Evolutionary conservation across 2,797 vertebrate genomes (phyloP).

Genomic region (Spinibarbus caldwelli): DNA sequence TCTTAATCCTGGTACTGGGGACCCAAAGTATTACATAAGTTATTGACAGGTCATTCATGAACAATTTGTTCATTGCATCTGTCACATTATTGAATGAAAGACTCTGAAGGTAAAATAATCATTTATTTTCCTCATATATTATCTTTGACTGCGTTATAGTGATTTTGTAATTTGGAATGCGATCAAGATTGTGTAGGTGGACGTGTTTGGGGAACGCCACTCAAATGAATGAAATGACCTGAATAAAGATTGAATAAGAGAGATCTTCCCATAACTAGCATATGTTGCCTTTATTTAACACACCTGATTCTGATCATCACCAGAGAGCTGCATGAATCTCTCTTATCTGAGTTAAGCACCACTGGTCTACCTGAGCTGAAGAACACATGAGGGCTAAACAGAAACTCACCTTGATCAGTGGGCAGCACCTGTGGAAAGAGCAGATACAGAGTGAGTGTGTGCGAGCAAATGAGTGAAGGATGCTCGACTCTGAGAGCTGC

Average conservation of each 20-base stretch:
- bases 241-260: background rate
- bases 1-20: background rate
- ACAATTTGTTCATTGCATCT: background rate
- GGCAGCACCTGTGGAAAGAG: constrained; percentile 19
- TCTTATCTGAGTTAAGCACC: background rate
- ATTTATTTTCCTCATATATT: background rate
- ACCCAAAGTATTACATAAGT: background rate
- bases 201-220: background rate
- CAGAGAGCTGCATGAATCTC: too few relatives aligned
- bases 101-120: too few relatives aligned
- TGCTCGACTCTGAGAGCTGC: background rate
- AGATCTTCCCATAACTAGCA: too few relatives aligned
- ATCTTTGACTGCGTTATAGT: background rate
- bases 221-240: background rate
- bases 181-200: background rate
- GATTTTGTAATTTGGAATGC: background rate
- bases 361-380: background rate
- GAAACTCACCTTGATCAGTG: constrained; percentile 21
- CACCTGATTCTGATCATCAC: background rate
- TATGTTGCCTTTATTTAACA: background rate
- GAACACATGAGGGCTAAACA: background rate
- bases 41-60: background rate
- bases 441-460: background rate
- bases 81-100: background rate
- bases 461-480: background rate